Base-by-base conservation (phyloP, 2,888 invertebrate genomes). In the Ormyrus rosae region DNA sequence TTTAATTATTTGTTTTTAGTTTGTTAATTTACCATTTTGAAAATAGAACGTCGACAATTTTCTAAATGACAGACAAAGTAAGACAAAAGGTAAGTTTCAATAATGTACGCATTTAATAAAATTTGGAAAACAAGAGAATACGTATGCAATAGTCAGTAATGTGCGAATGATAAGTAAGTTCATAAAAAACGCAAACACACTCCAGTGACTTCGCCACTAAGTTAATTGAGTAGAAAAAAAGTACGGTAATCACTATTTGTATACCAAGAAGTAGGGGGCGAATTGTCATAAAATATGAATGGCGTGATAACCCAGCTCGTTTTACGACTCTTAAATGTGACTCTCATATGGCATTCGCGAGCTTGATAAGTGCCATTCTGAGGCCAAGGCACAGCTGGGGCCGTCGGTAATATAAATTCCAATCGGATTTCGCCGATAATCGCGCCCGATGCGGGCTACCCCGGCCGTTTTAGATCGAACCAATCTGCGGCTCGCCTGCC, bases 371-470 rank as follows among this genome's bases (percentile, higher is more conserved):
- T 60, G 34, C 63, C 53, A 13, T 34, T 71, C 51, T 58, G 58
- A 53, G 65, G 58, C 71, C 51, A 65, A 60, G 60, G 71, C 71
- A 58, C 71, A 78, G 65, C 78, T 78, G 78, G 68, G 50, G 48
- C 65, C 64, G 45, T 53, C 45, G 70, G 78, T 78, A 75, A 81
- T 81, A 82, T 81, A 82, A 81, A 82, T 83, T 81, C 80, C 80
- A 67, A 82, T 80, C 71, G 74, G 81, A 72, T 83, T 78, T 82
- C 68, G 63, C 79, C 75, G 81, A 83, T 81, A 76, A 82, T 83
- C 80, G 82, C 72, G 48, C 8, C 68, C 68, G 45, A 68, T 68
- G 69, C 65, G 58, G 51, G 60, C 61, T 19, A 56, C 55, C 19
- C 74, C 74, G 69, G 69, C 71, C 70, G 71, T 80, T 19, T 19